Percentiles rank a stretch among this genome's conserved stretches.
phyloP scores from a whole-genome alignment of 2,888 invertebrate species.

The Dichetophora obliterata region DNA sequence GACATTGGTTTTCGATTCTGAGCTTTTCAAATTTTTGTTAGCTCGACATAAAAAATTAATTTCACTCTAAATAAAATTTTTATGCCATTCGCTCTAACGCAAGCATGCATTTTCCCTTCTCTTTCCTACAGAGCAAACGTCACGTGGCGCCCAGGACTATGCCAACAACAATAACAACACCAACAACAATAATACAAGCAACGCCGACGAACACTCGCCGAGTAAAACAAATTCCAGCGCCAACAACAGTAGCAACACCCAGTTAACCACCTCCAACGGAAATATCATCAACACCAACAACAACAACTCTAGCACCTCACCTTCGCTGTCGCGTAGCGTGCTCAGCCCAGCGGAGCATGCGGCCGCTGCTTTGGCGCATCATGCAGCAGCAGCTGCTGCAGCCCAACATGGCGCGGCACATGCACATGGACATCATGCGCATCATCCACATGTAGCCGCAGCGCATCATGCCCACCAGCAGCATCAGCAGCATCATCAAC shows the following conservation, averaged over 20 bases:
- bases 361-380: conserved; percentile 58
- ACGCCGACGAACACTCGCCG: conserved; percentile 62
- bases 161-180: conserved; percentile 56
- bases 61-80: no score
- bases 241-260: conserved; percentile 19
- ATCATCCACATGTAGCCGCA: conserved; percentile 49
- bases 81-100: no score
- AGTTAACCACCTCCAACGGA: conserved; percentile 2
- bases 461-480: conserved; percentile 54
- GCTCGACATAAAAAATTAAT: no score
- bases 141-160: conserved; percentile 61
- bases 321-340: conserved; percentile 43
- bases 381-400: conserved; percentile 61
- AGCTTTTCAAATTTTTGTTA: no score
- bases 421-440: conserved; percentile 52
- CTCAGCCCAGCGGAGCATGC: conserved; percentile 61
- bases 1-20: no score
- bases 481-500: conserved; percentile 57
- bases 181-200: conserved; percentile 51
- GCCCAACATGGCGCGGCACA: conserved; percentile 53
- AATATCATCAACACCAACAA: conserved; percentile 51
- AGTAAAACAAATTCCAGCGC: conserved; percentile 55
- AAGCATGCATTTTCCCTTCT: conserved; percentile 3
- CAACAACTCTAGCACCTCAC: conserved; percentile 49
- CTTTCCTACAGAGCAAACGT: conserved; percentile 57